A percentile compares a stretch with the other conserved stretches of the same genome.
Conservation (phyloP, 2,888 invertebrate species). For the Drosophila formosana region DNA sequence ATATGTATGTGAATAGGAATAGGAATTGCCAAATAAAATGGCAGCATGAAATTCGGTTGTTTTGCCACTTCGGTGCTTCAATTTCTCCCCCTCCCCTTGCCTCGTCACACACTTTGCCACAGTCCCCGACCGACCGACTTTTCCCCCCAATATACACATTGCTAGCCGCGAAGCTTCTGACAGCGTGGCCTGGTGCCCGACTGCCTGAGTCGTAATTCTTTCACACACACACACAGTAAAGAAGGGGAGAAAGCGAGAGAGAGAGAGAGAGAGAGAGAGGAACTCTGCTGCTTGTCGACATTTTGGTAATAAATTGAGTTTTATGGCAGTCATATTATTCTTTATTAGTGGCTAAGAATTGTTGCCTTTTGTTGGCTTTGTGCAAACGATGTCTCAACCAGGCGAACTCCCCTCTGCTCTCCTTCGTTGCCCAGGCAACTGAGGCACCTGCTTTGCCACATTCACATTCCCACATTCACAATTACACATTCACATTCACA, state of each 20-base stretch:
- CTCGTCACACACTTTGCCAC: background rate
- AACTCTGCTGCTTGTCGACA: constrained; percentile 73
- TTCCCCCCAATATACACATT: background rate
- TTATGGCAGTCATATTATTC: constrained; percentile 80
- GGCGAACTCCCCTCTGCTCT: constrained; percentile 17
- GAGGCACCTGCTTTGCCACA: constrained; percentile 46
- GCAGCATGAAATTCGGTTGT: constrained; percentile 70
- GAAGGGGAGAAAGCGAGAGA: background rate
- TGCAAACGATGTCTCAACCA: constrained; percentile 68
- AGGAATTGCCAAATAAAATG: constrained; percentile 72
- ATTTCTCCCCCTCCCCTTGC: background rate
- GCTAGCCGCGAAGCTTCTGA: constrained; percentile 16
- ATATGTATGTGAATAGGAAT: constrained; percentile 24
- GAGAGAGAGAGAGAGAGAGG: background rate
- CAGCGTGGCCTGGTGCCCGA: constrained; percentile 57
- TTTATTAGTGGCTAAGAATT: constrained; percentile 80
- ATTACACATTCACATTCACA: constrained; percentile 38
- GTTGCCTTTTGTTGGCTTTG: constrained; percentile 81
- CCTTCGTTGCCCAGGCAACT: background rate
- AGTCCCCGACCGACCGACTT: background rate
- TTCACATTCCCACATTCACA: constrained; percentile 33
- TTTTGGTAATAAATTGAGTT: constrained; percentile 80
- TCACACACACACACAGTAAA: constrained; percentile 34
- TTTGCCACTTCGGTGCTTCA: constrained; percentile 51
- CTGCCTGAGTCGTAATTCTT: constrained; percentile 69